Base-by-base conservation (phyloP, 2,888 invertebrate species). In the Tromatobia lineatoria region DNA sequence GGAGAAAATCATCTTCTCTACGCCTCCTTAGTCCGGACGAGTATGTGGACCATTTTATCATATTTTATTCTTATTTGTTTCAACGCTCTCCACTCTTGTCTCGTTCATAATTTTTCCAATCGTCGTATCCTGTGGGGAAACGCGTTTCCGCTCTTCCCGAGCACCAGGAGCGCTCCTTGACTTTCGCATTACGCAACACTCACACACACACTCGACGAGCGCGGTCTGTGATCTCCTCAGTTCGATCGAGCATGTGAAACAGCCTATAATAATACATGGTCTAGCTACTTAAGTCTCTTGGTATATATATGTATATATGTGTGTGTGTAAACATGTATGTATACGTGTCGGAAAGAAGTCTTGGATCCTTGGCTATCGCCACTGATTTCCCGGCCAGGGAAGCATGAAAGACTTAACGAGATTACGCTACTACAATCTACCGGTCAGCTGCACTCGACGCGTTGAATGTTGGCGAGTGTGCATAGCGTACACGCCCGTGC, bases 81-180 rank as follows among this genome's bases (percentile, higher is more conserved):
- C 66, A 47, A 45, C 15, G 45, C 50, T 50, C 50, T n/a, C 15
- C 13, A 25, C 61, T 75, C 79, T 85, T 66, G 66, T 81, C 67
- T 78, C 75, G 57, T 71, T 67, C 66, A 71, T 29, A 61, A n/a
- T 54, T 80, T 80, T 59, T 70, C 47, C 45, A 69, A 45, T 77
- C 64, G 52, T 42, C 75, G 64, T 83, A 87, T 87, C 87, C 86
- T 87, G 83, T 80, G 86, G 86, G 87, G 87, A 87, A 87, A 87
- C 85, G 87, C 83, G 70, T 86, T 87, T 87, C 86, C 87, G 87
- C 79, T 87, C 79, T 76, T n/a, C 59, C 13, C 54, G 11, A 64
- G 38, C 64, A 20, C 18, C 38, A 18, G 64, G 64, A 38, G 20
- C 34, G 76, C 82, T 83, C 77, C 77, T 87, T 85, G 85, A 83